A percentile compares a stretch with the other conserved stretches of the same genome.
Conservation (phyloP, 1,140 invertebrate genomes). For the Whitmania pigra region DNA sequence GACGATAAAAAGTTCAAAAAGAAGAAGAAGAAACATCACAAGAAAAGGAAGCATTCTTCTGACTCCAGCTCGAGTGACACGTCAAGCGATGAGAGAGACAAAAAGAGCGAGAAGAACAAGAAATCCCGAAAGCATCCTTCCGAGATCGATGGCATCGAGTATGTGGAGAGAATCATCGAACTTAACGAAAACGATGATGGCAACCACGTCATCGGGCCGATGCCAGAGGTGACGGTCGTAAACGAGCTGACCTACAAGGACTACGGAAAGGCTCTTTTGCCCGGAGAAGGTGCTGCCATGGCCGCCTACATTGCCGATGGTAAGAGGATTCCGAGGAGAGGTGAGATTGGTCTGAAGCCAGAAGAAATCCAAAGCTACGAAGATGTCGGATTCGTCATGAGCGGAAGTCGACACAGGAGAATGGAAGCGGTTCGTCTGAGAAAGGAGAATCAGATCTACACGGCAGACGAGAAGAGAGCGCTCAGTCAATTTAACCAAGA, state of each 20-base stretch:
- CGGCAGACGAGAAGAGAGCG: constrained; percentile 94
- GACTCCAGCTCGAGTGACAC: no score
- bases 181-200: neutral
- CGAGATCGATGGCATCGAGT: no score
- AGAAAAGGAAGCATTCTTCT: no score
- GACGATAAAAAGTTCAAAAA: no score
- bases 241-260: neutral
- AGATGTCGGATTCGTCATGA: constrained; percentile 90
- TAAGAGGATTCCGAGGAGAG: constrained; percentile 89
- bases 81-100: no score
- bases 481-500: constrained; percentile 96
- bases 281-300: constrained; percentile 93
- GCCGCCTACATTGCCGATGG: constrained; percentile 95
- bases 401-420: constrained; percentile 89
- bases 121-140: no score
- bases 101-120: no score
- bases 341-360: constrained; percentile 93
- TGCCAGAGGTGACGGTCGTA: neutral
- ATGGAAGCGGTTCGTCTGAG: constrained; percentile 99
- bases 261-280: constrained; percentile 72
- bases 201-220: neutral
- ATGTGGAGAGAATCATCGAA: neutral
- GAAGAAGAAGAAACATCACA: no score
- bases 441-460: constrained; percentile 99
- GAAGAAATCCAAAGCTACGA: constrained; percentile 89